Evolutionary conservation across 2,113 vertebrate genomes (phyloP), one percentile per base, ranked within the genome.

Genomic region (Hypomesus transpacificus): DNA sequence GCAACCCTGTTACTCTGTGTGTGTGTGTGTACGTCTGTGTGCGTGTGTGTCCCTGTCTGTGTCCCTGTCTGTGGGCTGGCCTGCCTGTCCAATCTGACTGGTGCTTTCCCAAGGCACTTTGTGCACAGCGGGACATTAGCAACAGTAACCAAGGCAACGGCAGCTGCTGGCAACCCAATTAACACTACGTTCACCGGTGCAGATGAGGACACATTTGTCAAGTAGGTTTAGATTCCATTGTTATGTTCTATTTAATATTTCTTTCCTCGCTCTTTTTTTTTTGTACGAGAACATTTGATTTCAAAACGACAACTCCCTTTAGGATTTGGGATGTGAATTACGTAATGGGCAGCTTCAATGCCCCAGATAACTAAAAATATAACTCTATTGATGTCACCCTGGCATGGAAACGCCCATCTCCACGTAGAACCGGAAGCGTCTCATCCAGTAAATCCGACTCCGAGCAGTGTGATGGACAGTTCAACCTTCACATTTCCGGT

Each of bases 121-220:
- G 74, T 78, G 60, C 85, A 66, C 82, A 74, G 76, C 73, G 54
- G 73, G 78, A 73, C 62, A 77, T 61, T 82, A 77, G 83, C 87
- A 86, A 87, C 88, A 31, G 87, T 83, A 74, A 82, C 91, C 88
- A 85, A 68, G 85, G 88, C 85, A 91, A 91, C 90, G 65, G 79
- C 67, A 79, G 66, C 62, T 69, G 71, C 60, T 71, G 75, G 66
- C 34, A 73, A 16, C 22, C 76, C 26, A 50, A 56, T 86, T 87
- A 86, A 87, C 85, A 72, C 85, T 84, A 86, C 73, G 24, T 71
- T 81, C 62, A 54, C 82, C 70, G 70, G 74, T 14, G 57, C 66
- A 70, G n/a, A 53, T 46, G 8, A 66, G 17, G 17, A 21, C 11
- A 75, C 46, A 70, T 20, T 39, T 60, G 18, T 26, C 8, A 14